phyloP scores from a whole-genome alignment of 2,113 vertebrate genomes.

The Emydocephalus ijimae region DNA sequence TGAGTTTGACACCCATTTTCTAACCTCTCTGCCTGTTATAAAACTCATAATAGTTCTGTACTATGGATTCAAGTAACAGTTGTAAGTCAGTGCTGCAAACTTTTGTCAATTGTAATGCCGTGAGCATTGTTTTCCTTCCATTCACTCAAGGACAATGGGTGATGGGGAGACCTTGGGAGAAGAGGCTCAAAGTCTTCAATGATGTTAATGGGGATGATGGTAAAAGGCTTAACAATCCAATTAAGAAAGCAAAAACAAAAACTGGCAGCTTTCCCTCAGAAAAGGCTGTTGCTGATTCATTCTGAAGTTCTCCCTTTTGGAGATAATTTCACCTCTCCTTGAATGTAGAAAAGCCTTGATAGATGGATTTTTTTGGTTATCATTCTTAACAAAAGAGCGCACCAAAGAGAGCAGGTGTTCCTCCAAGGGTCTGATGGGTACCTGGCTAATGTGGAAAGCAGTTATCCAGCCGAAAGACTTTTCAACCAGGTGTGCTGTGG shows the following conservation, averaged over 20 bases:
- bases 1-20: no score
- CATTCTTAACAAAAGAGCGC: slow-evolving; percentile 13
- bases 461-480: slow-evolving; percentile 52
- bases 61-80: not conserved
- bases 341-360: not conserved
- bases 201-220: not conserved
- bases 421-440: slow-evolving; percentile 38
- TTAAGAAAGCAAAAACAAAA: not conserved
- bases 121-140: no score
- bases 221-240: slow-evolving; percentile 10
- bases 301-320: not conserved
- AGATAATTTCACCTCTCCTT: slow-evolving; percentile 7
- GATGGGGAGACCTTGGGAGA: not conserved
- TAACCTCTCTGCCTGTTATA: not conserved
- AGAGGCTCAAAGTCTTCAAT: not conserved
- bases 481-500: not conserved
- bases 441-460: slow-evolving; percentile 45
- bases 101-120: not conserved
- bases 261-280: not conserved
- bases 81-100: not conserved
- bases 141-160: not conserved
- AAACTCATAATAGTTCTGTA: not conserved
- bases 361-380: slow-evolving; percentile 1
- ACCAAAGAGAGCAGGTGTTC: not conserved
- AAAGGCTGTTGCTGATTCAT: slow-evolving; percentile 2